phyloP scores from a whole-genome alignment of 1,140 invertebrate species.

The Nasonia giraulti region DNA sequence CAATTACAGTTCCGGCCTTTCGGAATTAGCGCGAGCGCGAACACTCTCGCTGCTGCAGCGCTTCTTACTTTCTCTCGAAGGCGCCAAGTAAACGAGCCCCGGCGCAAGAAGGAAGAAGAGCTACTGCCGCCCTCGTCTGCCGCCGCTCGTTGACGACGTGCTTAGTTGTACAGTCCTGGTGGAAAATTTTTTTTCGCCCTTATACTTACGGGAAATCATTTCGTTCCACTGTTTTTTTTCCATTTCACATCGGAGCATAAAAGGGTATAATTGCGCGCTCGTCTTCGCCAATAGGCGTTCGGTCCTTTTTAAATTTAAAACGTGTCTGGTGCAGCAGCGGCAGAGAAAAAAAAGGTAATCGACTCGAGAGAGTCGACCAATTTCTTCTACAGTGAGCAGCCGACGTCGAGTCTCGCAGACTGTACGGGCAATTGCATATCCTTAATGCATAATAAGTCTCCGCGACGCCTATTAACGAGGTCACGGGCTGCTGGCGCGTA shows the following conservation, averaged over 20 bases:
- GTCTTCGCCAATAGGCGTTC: too few species aligned
- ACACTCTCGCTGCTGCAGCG: neutral
- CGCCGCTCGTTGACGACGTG: neutral
- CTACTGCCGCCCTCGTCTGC: neutral
- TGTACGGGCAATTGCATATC: neutral
- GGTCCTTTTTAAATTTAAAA: too few species aligned
- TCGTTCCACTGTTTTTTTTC: too few species aligned
- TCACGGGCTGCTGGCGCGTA: neutral
- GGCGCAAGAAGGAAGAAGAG: neutral
- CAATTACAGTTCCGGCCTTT: slow-evolving; percentile 51
- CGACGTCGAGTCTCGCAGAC: neutral
- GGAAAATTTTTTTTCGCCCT: neutral
- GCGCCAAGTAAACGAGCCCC: neutral
- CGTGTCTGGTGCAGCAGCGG: too few species aligned
- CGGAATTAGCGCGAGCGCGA: slow-evolving; percentile 47
- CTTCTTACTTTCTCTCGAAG: slow-evolving; percentile 10
- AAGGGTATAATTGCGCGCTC: too few species aligned
- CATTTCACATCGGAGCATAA: too few species aligned
- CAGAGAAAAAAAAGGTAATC: too few species aligned
- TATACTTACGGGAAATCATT: too few species aligned
- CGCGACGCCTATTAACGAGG: neutral
- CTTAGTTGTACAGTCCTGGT: neutral
- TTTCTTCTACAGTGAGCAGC: too few species aligned
- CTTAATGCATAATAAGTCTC: slow-evolving; percentile 4
- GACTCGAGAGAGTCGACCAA: too few species aligned